Base-by-base conservation (phyloP, 2,113 vertebrate species). In the Drymodes brunneopygia region DNA sequence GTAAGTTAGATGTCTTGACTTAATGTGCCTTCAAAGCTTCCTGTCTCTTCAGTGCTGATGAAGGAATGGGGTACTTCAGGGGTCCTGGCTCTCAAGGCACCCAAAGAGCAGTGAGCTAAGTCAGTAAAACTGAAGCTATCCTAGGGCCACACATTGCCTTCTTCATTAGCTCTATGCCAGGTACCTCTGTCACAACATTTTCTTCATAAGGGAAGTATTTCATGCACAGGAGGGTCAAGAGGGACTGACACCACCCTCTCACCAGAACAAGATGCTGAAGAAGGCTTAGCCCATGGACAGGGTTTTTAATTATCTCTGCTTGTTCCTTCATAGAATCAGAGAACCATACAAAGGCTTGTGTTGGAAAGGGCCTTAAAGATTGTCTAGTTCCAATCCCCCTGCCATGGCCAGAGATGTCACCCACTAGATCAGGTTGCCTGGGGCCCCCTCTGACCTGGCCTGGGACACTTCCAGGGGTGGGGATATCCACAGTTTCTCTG, bases 351-450 rank as follows among this genome's bases (percentile, higher is more conserved):
- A 40, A 67, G 29, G 9, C 16, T 82, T 67, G 6, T 45, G 9
- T 31, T 61, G 29, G n/a, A 54, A 69, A 38, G 53, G 45, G n/a
- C 16, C 19, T 24, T 53, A 25, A 47, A 29, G 20, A 10, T 47
- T 24, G 15, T 29, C 2, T 8, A 18, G 28, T 4, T 53, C 20
- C 9, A 54, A 40, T 40, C 12, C 2, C 11, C 11, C 54, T 40
- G 54, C 6, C n/a, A n/a, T 0, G 0, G 7, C 6, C 58, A 51
- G 29, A 29, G 40, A 29, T 74, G 45, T 20, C 24, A 45, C 21
- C 4, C 16, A 31, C 24, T 35, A 31, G n/a, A 25, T 47, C 28
- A 40, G 24, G n/a, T 60, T 40, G 3, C 28, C 8, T 45, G 62
- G n/a, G n/a, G 1, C 7, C 8, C 19, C 20, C 25, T 53, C 20